Evolutionary conservation across 2,797 vertebrate genomes (phyloP).

Genomic region (Xiphorhynchus erythropygius): DNA sequence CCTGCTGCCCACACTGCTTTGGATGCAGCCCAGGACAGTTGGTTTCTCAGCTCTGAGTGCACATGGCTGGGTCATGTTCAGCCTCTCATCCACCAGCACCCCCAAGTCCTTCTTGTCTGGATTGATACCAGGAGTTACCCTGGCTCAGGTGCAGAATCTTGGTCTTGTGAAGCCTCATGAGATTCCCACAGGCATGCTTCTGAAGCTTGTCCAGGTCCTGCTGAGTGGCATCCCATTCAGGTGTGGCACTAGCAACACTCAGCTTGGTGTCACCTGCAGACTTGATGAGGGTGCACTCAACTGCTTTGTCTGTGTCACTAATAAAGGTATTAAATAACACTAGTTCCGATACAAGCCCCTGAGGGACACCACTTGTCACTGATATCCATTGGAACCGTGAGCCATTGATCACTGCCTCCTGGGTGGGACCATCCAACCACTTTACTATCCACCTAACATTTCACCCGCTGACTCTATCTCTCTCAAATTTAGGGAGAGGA

Average conservation of each 20-base stretch:
- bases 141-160: background rate
- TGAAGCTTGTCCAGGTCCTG: background rate
- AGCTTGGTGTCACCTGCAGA: background rate
- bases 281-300: background rate
- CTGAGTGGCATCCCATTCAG: background rate
- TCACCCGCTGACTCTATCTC: background rate
- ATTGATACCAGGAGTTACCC: background rate
- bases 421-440: fast-evolving
- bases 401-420: fast-evolving
- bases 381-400: background rate
- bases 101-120: background rate
- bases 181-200: background rate
- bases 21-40: background rate
- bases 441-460: background rate
- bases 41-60: background rate
- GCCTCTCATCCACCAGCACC: background rate
- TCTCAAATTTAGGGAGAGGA: too few relatives aligned
- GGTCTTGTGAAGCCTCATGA: background rate
- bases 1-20: background rate
- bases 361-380: background rate
- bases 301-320: background rate
- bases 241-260: background rate
- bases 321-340: background rate
- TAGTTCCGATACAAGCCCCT: background rate
- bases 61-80: background rate